These are phyloP conservation scores for Catocala nupta DNA, from an alignment of 2,888 invertebrate genomes.

Conservation along the genomic window DNA sequence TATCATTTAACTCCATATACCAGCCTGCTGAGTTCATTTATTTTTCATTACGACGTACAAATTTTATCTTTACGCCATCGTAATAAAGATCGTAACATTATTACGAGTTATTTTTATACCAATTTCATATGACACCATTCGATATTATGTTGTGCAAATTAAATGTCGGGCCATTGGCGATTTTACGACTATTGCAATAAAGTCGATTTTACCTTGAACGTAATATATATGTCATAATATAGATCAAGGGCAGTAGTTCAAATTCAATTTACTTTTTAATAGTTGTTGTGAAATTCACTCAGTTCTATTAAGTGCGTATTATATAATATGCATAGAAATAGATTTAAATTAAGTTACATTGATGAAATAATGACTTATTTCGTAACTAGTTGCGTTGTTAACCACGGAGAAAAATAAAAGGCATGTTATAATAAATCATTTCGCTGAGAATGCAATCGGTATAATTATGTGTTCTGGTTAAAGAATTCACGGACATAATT, in stretches of 20 bases:
- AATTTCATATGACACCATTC: slow-evolving; percentile 26
- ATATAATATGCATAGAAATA: background rate
- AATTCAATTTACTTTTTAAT: slow-evolving; percentile 26
- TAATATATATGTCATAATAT: slow-evolving; percentile 3
- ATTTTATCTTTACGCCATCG: slow-evolving; percentile 39
- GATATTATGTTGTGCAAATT: slow-evolving; percentile 34
- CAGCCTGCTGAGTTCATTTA: slow-evolving; percentile 7
- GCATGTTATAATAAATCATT: too few relatives aligned
- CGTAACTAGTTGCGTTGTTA: background rate
- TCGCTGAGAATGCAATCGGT: too few relatives aligned
- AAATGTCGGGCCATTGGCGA: slow-evolving; percentile 26
- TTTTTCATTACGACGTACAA: slow-evolving; percentile 24
- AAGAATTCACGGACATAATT: too few relatives aligned
- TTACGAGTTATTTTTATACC: slow-evolving; percentile 38
- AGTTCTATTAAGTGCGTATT: background rate
- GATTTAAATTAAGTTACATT: background rate
- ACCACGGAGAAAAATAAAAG: too few relatives aligned
- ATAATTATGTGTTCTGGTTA: too few relatives aligned
- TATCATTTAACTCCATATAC: background rate
- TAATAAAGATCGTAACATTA: slow-evolving; percentile 43
- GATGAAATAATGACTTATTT: background rate
- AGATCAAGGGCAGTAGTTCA: slow-evolving; percentile 24
- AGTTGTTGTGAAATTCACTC: background rate
- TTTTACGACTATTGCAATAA: slow-evolving; percentile 8
- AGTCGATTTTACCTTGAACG: slow-evolving; percentile 15